These are phyloP conservation scores for Chrysaora quinquecirrha DNA, from an alignment of 30 jellyfish, hydroid and myxozoan species.

Conservation along the genomic window DNA sequence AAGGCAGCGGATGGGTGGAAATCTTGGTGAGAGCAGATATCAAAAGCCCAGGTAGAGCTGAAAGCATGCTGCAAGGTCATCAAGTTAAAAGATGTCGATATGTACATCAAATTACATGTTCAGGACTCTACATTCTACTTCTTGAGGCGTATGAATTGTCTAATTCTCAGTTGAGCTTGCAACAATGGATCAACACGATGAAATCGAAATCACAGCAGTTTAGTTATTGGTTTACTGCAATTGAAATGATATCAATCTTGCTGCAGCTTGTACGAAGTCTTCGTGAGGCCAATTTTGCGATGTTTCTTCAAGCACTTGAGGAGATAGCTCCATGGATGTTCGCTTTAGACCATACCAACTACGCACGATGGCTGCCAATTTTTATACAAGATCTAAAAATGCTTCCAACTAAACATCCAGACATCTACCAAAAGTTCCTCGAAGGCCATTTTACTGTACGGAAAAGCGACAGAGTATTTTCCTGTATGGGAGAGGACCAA, in stretches of 20 bases:
- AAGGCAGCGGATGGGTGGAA: slow-evolving; percentile 49
- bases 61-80: not conserved
- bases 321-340: slow-evolving; percentile 24
- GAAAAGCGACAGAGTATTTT: not conserved
- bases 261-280: not conserved
- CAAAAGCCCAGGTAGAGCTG: slow-evolving; percentile 19
- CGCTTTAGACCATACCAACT: slow-evolving; percentile 19
- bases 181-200: slow-evolving; percentile 11
- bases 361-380: slow-evolving; percentile 26
- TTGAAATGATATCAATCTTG: not conserved
- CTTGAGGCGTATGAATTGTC: not conserved
- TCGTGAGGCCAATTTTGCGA: slow-evolving; percentile 21
- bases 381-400: slow-evolving; percentile 5
- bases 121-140: not conserved
- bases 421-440: not conserved
- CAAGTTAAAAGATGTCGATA: slow-evolving; percentile 8
- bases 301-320: not conserved
- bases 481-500: slow-evolving; percentile 19
- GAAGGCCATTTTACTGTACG: slow-evolving; percentile 9
- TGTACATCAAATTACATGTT: slow-evolving; percentile 18
- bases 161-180: not conserved
- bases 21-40: slow-evolving; percentile 30
- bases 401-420: not conserved
- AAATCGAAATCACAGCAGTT: too few relatives aligned
- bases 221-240: slow-evolving; percentile 6